phyloP scores from a whole-genome alignment of 2,113 vertebrate genomes.

The Merops nubicus region DNA sequence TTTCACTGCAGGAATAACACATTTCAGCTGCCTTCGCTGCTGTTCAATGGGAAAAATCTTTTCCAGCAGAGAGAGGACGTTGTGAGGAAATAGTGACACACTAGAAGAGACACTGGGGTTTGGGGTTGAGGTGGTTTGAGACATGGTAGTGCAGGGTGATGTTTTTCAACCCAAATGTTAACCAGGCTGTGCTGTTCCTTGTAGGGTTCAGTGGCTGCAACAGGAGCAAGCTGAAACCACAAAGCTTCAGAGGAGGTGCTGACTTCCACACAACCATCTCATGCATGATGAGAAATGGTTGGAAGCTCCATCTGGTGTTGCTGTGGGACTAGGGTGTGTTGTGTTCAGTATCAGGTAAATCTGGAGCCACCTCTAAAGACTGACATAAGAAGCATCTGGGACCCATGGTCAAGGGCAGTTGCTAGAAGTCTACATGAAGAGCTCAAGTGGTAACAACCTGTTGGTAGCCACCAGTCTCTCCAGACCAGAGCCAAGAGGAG shows the following conservation, averaged over 20 bases:
- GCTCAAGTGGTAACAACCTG: rapidly evolving
- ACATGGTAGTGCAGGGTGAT: rapidly evolving
- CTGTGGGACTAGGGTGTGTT: background rate
- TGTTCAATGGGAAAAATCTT: background rate
- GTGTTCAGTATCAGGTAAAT: background rate
- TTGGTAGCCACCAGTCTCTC: background rate
- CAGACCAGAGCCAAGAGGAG: background rate
- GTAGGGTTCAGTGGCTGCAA: background rate
- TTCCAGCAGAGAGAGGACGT: background rate
- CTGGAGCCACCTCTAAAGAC: background rate
- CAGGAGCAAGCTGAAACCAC: background rate
- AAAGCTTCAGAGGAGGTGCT: rapidly evolving
- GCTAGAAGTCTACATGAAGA: background rate
- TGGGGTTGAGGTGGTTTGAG: background rate
- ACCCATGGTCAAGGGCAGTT: background rate
- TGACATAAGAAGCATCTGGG: background rate
- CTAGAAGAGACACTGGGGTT: background rate
- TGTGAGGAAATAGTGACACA: background rate
- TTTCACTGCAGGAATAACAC: slow-evolving; percentile 52
- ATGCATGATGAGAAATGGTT: rapidly evolving
- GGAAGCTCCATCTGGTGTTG: background rate
- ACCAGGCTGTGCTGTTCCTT: background rate
- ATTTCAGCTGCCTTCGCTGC: slow-evolving; percentile 43
- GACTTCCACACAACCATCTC: background rate
- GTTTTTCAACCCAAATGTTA: background rate